phyloP scores from a whole-genome alignment of 2,113 vertebrate species.

The Thunnus thynnus region DNA sequence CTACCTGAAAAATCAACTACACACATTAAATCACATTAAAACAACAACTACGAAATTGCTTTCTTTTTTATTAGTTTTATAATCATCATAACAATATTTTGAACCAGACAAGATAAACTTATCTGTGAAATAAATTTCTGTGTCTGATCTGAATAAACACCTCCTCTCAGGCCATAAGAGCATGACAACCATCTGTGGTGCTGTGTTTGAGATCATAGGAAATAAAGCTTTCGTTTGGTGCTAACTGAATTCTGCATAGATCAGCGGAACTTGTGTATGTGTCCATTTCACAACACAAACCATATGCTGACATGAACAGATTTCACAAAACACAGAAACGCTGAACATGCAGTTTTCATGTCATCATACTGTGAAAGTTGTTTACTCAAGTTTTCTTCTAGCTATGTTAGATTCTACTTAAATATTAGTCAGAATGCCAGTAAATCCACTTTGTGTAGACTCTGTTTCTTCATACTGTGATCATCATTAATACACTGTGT shows the following conservation, averaged over 20 bases:
- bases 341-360: constrained; percentile 25
- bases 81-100: not conserved
- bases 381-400: constrained; percentile 2
- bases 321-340: constrained; percentile 44
- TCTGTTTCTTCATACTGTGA: too few relatives aligned
- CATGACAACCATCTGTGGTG: not conserved
- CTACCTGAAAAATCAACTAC: too few relatives aligned
- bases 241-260: too few relatives aligned
- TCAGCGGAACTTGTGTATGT: not conserved
- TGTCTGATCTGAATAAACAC: not conserved
- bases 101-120: not conserved
- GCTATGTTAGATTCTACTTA: not conserved
- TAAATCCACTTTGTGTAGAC: too few relatives aligned
- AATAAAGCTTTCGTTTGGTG: not conserved
- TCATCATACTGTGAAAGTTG: not conserved
- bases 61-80: not conserved
- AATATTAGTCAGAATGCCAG: too few relatives aligned
- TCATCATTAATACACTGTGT: too few relatives aligned
- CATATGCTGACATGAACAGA: not conserved
- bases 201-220: not conserved
- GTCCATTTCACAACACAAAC: constrained; percentile 49
- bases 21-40: too few relatives aligned
- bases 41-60: too few relatives aligned
- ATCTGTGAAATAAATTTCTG: not conserved
- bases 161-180: not conserved